A percentile compares a stretch with the other conserved stretches of the same genome.
Evolutionary conservation across 2,113 vertebrate genomes (phyloP).

Genomic region (Pogonocichla stellata): DNA sequence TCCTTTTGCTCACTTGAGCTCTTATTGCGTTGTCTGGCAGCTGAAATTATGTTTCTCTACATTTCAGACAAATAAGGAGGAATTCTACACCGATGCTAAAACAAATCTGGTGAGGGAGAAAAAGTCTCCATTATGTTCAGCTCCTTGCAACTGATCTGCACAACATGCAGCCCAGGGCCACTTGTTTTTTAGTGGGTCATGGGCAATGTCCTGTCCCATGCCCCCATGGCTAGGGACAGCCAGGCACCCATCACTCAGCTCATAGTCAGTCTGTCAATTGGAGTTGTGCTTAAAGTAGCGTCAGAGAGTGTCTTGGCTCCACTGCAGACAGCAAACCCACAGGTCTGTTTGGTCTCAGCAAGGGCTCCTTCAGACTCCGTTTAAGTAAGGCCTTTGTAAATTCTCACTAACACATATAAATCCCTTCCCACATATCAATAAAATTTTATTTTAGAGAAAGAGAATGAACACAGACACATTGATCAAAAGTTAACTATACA

Average conservation of each 20-base stretch:
- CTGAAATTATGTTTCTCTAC: not conserved
- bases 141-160: not conserved
- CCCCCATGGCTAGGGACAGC: accelerated
- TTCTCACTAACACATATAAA: not conserved
- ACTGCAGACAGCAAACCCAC: not conserved
- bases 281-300: not conserved
- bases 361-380: not conserved
- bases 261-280: accelerated
- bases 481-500: not conserved
- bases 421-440: not conserved
- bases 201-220: not conserved
- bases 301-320: not conserved
- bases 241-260: not conserved
- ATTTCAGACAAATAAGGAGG: not conserved
- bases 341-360: not conserved
- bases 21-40: not conserved
- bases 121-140: not conserved
- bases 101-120: not conserved
- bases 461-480: not conserved
- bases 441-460: slow-evolving; percentile 19
- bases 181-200: not conserved
- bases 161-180: not conserved
- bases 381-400: not conserved
- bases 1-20: not conserved
- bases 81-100: not conserved